Percentiles rank a stretch among this genome's conserved stretches.
Conservation (phyloP, 2,797 vertebrate genomes). For the Loris lydekkerianus region DNA sequence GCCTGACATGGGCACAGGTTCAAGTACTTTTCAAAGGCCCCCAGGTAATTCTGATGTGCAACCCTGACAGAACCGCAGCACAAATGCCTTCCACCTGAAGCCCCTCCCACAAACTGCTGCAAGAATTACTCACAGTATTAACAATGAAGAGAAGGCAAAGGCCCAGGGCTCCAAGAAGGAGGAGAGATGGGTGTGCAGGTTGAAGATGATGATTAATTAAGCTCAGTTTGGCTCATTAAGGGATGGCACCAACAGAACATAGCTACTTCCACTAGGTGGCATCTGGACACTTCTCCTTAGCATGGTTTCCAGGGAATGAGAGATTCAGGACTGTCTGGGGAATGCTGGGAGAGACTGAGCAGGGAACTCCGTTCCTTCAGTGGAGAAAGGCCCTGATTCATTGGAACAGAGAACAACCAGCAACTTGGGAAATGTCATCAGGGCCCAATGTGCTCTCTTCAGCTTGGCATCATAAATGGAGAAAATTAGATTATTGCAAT, state of each 20-base stretch:
- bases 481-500: neutral
- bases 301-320: neutral
- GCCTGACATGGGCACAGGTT: neutral
- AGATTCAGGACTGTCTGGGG: neutral
- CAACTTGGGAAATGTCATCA: neutral
- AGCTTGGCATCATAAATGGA: neutral
- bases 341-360: neutral
- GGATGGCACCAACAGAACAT: neutral
- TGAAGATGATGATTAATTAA: neutral
- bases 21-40: neutral
- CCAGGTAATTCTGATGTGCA: neutral
- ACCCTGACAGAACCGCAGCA: neutral
- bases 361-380: neutral
- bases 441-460: neutral
- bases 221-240: neutral
- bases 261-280: constrained; percentile 75
- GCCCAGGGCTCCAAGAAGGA: neutral
- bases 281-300: constrained; percentile 38
- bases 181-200: neutral
- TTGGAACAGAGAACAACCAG: neutral
- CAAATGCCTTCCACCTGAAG: neutral
- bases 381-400: neutral
- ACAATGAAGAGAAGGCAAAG: neutral
- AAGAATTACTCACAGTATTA: neutral
- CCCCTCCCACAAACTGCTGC: neutral